phyloP scores from a whole-genome alignment of 2,888 invertebrate genomes.

The Tuberolachnus salignus region DNA sequence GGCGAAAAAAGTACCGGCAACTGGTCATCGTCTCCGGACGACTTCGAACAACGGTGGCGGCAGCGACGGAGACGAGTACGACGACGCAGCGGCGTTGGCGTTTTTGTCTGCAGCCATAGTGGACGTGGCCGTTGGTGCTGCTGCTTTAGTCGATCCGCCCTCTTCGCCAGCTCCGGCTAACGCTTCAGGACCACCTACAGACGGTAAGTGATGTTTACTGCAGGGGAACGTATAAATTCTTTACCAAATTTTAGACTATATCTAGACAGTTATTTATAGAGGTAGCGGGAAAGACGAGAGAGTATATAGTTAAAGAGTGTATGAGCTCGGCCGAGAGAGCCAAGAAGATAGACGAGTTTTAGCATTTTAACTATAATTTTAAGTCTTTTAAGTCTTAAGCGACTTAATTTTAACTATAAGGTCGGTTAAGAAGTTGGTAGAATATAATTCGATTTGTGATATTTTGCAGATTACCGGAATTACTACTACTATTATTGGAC shows the following conservation, averaged over 20 bases:
- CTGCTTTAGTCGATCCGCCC: not conserved
- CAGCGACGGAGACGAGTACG: conserved; percentile 28
- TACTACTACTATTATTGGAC: conserved; percentile 41
- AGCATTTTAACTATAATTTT: no score
- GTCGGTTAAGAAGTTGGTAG: not conserved
- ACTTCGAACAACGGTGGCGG: not conserved
- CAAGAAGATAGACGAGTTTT: no score
- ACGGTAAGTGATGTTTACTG: conserved; percentile 8
- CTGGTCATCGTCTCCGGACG: not conserved
- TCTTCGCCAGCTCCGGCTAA: not conserved
- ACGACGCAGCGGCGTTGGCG: conserved; percentile 31
- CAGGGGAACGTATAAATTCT: no score
- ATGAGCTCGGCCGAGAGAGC: no score
- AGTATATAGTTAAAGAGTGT: no score
- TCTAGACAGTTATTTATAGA: no score
- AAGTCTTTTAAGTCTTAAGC: no score
- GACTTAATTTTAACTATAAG: no score
- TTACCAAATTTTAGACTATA: no score
- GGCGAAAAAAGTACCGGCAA: conserved; percentile 14
- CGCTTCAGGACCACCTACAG: not conserved
- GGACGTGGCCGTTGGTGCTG: not conserved
- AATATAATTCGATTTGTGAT: not conserved
- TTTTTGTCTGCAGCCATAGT: conserved; percentile 28
- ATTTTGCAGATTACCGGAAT: conserved; percentile 17
- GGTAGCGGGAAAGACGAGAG: no score